Evolutionary conservation across 2,888 invertebrate genomes (phyloP).

Genomic region (Zygothrica quintamaculata): DNA sequence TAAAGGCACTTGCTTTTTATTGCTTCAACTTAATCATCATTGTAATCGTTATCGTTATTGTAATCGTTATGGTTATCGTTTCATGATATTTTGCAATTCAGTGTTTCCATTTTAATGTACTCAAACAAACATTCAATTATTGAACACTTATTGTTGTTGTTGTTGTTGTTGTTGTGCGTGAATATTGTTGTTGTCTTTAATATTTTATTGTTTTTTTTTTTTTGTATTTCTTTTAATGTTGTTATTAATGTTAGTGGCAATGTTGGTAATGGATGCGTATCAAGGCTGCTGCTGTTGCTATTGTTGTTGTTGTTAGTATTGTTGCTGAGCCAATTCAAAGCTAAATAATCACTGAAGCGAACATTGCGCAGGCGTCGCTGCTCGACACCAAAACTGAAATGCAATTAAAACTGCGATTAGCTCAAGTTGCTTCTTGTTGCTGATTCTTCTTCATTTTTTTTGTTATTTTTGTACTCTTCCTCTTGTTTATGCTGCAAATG

Average conservation of each 20-base stretch:
- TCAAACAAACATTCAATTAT: conserved; percentile 29
- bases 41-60: conserved; percentile 15
- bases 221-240: conserved; percentile 41
- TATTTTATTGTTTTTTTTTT: conserved; percentile 6
- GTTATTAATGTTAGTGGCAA: conserved; percentile 4
- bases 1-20: no score
- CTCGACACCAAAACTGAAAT: conserved; percentile 62
- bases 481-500: conserved; percentile 30
- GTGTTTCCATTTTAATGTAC: conserved; percentile 31
- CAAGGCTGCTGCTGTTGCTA: conserved; percentile 53
- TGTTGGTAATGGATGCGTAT: conserved; percentile 59
- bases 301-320: no score
- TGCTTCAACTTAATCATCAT: neutral
- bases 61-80: conserved; percentile 26
- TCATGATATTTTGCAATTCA: conserved; percentile 23
- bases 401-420: conserved; percentile 61
- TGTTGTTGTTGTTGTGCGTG: conserved; percentile 25
- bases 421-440: conserved; percentile 29
- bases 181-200: conserved; percentile 11
- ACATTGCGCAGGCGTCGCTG: conserved; percentile 56
- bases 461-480: conserved; percentile 8
- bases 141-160: conserved; percentile 26
- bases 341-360: conserved; percentile 58
- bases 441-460: conserved; percentile 10
- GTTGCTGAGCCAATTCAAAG: conserved; percentile 49